phyloP scores from a whole-genome alignment of 2,797 vertebrate genomes.

The Takifugu rubripes region DNA sequence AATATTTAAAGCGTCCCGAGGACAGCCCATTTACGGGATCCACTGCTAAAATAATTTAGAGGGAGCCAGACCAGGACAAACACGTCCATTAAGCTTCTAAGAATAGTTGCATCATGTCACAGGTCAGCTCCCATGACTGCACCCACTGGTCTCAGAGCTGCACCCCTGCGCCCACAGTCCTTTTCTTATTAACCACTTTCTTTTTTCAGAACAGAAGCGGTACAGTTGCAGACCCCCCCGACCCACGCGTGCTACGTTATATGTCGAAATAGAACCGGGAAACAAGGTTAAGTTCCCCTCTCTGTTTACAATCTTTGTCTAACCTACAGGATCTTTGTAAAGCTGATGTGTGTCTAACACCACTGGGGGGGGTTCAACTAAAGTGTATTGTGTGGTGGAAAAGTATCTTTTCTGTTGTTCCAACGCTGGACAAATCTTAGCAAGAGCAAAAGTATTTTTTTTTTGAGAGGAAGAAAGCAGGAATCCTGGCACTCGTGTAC shows the following conservation, averaged over 20 bases:
- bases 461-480: constrained; percentile 41
- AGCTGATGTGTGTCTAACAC: no score
- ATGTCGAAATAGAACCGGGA: no score
- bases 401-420: neutral
- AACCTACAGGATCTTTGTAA: no score
- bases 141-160: constrained; percentile 23
- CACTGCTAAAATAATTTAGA: constrained; percentile 45
- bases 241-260: no score
- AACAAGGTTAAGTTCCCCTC: no score
- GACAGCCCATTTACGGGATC: constrained; percentile 45
- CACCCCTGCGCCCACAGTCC: constrained; percentile 3
- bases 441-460: constrained; percentile 14
- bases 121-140: constrained; percentile 36
- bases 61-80: constrained; percentile 28
- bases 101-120: constrained; percentile 53
- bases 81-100: constrained; percentile 50
- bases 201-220: no score
- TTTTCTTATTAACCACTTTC: no score
- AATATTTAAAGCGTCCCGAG: constrained; percentile 50
- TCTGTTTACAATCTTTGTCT: no score
- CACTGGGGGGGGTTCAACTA: no score
- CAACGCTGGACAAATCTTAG: neutral
- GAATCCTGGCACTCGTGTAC: constrained; percentile 4
- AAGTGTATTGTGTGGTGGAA: no score
- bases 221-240: no score